Base-by-base conservation (phyloP, 2,888 invertebrate genomes). In the Rotaria sp. region DNA sequence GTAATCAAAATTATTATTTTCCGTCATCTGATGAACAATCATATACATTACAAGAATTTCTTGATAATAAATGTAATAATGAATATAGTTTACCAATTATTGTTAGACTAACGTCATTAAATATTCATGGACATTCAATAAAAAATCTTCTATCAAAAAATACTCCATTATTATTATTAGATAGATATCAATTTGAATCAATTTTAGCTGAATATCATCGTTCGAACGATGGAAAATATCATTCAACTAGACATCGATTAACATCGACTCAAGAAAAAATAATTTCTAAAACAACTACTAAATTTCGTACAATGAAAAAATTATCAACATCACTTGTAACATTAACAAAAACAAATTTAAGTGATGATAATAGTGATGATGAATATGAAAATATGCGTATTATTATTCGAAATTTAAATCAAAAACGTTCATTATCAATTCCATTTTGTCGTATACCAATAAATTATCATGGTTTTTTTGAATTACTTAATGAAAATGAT, bases 241-340 rank as follows among this genome's bases (percentile, higher is more conserved):
- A 52, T 52, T 52, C 52, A 24, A 52, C 3, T 52, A 52, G 24
- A 52, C 52, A 21, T 52, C 52, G 52, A 24, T 52, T 52, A 1
- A 52, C 52, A 52, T 52, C 8, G 24, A 52, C 21, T 30, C 67
- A 35, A 67, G 18, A 2, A 67, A n/a, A 30, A 67, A 2, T 35
- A 30, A 30, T 3, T 30, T 35, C 35, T 30, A 67, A 30, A 67
- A 18, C 35, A 30, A 2, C 30, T 30, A 30, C 7, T 13, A 67
- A 67, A 67, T 67, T 67, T 67, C 67, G 67, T 67, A n/a, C 30
- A 11, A 67, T n/a, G 35, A 67, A 67, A 67, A 67, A 67, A 30
- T 67, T 67, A 11, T 67, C 67, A 1, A n/a, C 13, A 30, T 67
- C 67, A 67, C n/a, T 35, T 15, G 35, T 30, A 15, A 30, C 67